Evolutionary conservation across 35 echinoderm and acorn worm genomes (phyloP), one percentile per base, ranked within the genome.

Genomic region (Lytechinus pictus): DNA sequence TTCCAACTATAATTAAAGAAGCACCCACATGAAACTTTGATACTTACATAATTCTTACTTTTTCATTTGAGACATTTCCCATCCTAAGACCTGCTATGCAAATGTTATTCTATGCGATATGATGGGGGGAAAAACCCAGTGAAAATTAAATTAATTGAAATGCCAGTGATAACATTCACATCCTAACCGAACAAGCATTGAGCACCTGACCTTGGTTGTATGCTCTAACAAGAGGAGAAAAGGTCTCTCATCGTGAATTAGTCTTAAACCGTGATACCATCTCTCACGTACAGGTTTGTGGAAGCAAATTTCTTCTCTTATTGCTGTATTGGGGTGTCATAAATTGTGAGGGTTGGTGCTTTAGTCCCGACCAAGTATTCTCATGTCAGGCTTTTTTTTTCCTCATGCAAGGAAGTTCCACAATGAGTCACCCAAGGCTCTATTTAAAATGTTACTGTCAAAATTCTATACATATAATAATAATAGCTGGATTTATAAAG

Each of bases 211-310:
- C 11, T 1, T 6, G 52, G 88, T 16, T 14, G 16, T 90, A 54
- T 14, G 29, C 28, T 54, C n/a, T 29, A 90, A 90, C 88, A 90
- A 33, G 88, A 90, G 9, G 28, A 90, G 88, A 90, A 90, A 54
- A 28, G 9, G 27, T 10, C 88, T 52, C 5, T 52, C 88, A 54
- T 90, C 88, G 52, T 10, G 11, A 44, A 9, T 90, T n/a, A 90
- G 27, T 90, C n/a, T 12, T 1, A 44, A 44, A 54, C 9, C 13
- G 7, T 21, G 88, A 90, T 90, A 90, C 88, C 27, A 90, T 89
- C 87, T 89, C 87, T 27, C 87, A 89, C 24, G 14, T 53, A 53
- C 7, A 13, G 52, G 16, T 90, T 51, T 90, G 52, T 90, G 88
- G 88, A 90, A 90, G 24, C 87, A 52, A 89, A 44, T 90, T 90